Evolutionary conservation across 30 jellyfish, hydroid and myxozoan species (phyloP), one percentile per base, ranked within the genome.

Genomic region (Hydractinia echinata): DNA sequence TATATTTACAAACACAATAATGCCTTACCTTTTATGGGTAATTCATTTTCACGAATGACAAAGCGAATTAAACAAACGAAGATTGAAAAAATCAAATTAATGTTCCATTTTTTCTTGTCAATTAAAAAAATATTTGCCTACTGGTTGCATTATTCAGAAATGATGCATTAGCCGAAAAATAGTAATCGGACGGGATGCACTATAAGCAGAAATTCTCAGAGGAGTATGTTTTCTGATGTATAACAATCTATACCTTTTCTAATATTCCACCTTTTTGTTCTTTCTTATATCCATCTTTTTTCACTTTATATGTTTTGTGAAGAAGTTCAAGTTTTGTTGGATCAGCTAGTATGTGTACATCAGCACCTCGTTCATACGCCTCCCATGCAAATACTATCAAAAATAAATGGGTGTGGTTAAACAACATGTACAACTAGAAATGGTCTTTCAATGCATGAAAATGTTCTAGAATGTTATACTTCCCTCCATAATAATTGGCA

Each of bases 291-390:
- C 81, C 90, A 4, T 92, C 98, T 55, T 92, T 92, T 72, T 92
- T 92, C 54, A 92, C 96, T 87, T 92, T 86, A 61, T 74, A 92
- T 66, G 95, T 95, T 79, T 83, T 92, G 62, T 87, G 88, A 20
- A 94, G 84, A 39, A 94, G 61, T 15, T 95, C 99, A 54, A 89
- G 82, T 82, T 94, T 94, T 20, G 99, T 94, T 19, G 99, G 99
- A 82, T 94, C 99, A 7, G 99, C 97, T 72, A 85, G 99, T 18
- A 94, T 72, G 61, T 94, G 99, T 13, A 94, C 99, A 81, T 94
- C 99, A 8, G 97, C 95, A 5, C 99, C 99, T 64, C 94, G 79
- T 68, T 94, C 99, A 66, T 86, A 89, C 58, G 99, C 99, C 49
- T 94, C 93, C 97, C 97, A 89, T 10, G 99, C 97, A 74, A 94